These are phyloP conservation scores for Zoanthus gigantus DNA, from an alignment of 92 coral and sea anemone species.

Conservation along the genomic window DNA sequence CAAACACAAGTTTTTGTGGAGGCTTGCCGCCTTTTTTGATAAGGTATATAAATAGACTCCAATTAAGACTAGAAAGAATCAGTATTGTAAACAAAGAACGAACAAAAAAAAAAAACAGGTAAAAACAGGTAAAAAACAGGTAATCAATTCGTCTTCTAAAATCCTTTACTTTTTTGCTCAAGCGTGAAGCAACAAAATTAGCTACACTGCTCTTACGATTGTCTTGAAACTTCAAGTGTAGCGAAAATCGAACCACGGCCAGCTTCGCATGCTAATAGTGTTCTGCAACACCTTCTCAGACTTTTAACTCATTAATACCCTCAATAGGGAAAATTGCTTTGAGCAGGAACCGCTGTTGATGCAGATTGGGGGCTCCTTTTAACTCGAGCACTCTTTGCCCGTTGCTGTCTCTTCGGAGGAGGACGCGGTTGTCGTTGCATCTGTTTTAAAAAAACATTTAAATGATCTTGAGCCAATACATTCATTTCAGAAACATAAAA, in stretches of 20 bases:
- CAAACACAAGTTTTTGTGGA: no score
- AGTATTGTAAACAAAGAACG: no score
- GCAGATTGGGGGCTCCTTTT: constrained; percentile 44
- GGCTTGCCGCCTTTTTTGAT: no score
- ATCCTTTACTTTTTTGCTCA: no score
- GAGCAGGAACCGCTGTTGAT: constrained; percentile 26
- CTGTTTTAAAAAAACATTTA: background rate
- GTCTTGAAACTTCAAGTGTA: background rate
- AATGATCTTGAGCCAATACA: background rate
- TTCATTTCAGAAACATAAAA: no score
- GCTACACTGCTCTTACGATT: background rate
- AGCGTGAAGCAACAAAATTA: no score
- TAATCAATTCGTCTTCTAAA: no score
- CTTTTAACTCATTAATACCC: background rate
- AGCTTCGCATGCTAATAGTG: no score
- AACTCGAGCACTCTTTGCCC: constrained; percentile 14
- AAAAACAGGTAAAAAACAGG: no score
- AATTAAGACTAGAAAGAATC: no score
- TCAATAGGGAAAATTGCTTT: constrained; percentile 6
- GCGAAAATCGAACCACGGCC: background rate
- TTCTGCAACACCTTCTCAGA: background rate
- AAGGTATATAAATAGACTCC: no score
- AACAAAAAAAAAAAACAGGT: no score
- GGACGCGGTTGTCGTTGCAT: constrained; percentile 26
- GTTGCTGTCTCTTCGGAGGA: constrained; percentile 25